phyloP scores from a whole-genome alignment of 2,888 invertebrate species.

The Cerceris ruficornis region DNA sequence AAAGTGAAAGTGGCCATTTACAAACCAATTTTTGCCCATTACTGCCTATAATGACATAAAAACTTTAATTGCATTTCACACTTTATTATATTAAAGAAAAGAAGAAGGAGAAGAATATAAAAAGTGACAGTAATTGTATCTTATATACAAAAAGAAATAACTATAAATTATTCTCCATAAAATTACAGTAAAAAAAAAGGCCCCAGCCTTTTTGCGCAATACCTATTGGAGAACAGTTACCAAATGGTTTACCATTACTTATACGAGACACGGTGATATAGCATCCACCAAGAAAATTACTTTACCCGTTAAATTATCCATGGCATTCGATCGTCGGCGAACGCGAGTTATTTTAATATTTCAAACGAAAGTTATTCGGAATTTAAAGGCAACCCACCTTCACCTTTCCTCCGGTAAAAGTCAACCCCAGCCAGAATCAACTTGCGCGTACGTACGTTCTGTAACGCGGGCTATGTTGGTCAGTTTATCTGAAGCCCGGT shows the following conservation, averaged over 20 bases:
- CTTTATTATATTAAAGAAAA: not conserved
- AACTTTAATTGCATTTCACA: not conserved
- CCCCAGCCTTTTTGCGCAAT: no score
- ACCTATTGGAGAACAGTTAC: no score
- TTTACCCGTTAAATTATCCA: not conserved
- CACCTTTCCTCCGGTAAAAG: not conserved
- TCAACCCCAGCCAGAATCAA: constrained; percentile 40
- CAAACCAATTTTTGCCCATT: not conserved
- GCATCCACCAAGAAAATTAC: not conserved
- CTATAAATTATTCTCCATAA: no score
- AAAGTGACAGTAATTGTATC: not conserved
- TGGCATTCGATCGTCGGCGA: not conserved
- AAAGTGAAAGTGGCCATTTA: constrained; percentile 29
- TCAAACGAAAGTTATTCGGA: not conserved
- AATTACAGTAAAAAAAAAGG: no score
- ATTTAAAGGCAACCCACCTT: constrained; percentile 9
- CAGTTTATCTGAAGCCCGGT: constrained; percentile 65
- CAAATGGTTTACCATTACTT: no score
- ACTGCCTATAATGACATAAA: not conserved
- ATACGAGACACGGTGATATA: no score
- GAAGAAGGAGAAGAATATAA: not conserved
- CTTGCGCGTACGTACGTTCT: constrained; percentile 16
- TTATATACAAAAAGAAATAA: no score
- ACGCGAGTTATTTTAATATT: not conserved
- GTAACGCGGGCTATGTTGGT: constrained; percentile 42